Evolutionary conservation across 2,888 invertebrate species (phyloP), one percentile per base, ranked within the genome.

Genomic region (Heteropelma amictum): DNA sequence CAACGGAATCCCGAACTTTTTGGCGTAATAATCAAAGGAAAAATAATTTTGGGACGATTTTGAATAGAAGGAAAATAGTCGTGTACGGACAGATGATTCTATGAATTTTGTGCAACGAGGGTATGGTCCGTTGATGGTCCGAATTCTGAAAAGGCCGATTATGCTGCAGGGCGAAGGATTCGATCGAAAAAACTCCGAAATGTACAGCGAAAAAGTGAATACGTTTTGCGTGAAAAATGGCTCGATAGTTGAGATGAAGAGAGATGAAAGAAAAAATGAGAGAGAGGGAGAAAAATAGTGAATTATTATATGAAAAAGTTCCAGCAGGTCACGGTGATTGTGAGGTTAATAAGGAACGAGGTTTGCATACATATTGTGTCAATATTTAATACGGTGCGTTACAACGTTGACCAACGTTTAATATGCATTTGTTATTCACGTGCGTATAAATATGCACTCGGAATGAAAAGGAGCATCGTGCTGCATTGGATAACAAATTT

Each of bases 241-340:
- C 60, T 45, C 69, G n/a, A 56, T 54, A 51, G 42, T 19, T 51
- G 33, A 70, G 51, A 58, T 56, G 60, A 12, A 23, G 19, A 38
- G 19, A n/a, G 3, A 28, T 14, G 21, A 30, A 23, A 45, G 33
- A 56, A n/a, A 56, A 35, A 40, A 45, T 14, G 71, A 42, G 38
- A 38, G 60, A 64, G 67, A 19, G 14, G 30, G 21, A 8, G 38
- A n/a, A 33, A 23, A 26, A 65, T 40, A 65, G 47, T 28, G 47
- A 69, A 53, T 45, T 51, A n/a, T n/a, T n/a, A 61, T 12, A 38
- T 35, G 51, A 67, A 72, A 67, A 49, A 65, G 70, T 84, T 85
- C 82, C 83, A 84, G 86, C 85, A 85, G 85, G 84, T 84, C 83
- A 84, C 81, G 78, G 75, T 77, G 60, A 30, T 58, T 40, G 64